Evolutionary conservation across 2,888 invertebrate species (phyloP).

Genomic region (Meganola albula): DNA sequence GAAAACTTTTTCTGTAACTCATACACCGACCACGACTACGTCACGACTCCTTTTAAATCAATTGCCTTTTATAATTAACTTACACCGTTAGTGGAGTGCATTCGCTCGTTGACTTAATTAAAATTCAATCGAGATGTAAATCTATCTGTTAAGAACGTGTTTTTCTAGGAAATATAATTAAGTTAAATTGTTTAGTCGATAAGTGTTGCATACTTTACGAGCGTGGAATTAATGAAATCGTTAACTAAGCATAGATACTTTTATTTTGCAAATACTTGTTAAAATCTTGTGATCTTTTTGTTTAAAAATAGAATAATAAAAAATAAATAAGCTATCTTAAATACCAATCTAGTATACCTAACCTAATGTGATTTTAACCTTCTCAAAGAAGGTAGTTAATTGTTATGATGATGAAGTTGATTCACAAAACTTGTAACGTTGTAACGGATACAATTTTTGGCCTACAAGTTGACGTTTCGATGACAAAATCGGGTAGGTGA

Average conservation of each 20-base stretch:
- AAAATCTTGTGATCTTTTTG: too few species aligned
- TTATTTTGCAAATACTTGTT: neutral
- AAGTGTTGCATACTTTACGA: conserved; percentile 33
- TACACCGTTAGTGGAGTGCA: conserved; percentile 70
- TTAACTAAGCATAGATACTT: neutral
- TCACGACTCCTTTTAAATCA: conserved; percentile 74
- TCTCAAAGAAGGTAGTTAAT: too few species aligned
- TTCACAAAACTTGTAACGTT: too few species aligned
- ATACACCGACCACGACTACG: conserved; percentile 69
- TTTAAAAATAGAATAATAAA: too few species aligned
- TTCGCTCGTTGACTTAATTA: conserved; percentile 68
- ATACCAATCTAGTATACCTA: too few species aligned
- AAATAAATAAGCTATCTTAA: too few species aligned
- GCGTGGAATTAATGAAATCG: conserved; percentile 19
- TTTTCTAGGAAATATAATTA: conserved; percentile 55
- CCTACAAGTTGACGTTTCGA: too few species aligned
- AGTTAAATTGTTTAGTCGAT: conserved; percentile 49
- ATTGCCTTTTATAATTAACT: conserved; percentile 77
- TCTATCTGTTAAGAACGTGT: conserved; percentile 59
- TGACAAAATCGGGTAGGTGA: too few species aligned
- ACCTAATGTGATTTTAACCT: too few species aligned
- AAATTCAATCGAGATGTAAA: conserved; percentile 71
- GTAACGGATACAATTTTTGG: too few species aligned
- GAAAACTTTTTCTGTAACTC: conserved; percentile 78
- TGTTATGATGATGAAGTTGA: too few species aligned